phyloP scores from a whole-genome alignment of 2,797 vertebrate genomes.

The Pseudochirops corinnae region DNA sequence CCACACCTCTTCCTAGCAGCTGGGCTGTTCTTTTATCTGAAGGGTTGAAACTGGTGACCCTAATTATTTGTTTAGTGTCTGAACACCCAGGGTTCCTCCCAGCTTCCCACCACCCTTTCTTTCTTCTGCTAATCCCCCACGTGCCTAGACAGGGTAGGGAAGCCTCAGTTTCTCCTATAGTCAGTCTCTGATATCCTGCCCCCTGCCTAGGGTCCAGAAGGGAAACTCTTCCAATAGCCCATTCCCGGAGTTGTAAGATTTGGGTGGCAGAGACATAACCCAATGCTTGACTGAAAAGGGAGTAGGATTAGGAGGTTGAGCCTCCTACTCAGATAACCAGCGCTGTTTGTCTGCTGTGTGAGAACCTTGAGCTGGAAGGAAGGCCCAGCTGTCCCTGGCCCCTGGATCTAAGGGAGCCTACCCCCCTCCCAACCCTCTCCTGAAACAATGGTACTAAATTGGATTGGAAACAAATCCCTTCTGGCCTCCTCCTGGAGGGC shows the following conservation, averaged over 20 bases:
- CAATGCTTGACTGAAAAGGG: not conserved
- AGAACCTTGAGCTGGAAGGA: not conserved
- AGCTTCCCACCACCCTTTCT: not conserved
- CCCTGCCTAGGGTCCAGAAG: not conserved
- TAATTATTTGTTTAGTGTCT: not conserved
- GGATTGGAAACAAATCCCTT: not conserved
- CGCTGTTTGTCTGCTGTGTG: not conserved
- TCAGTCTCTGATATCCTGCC: not conserved
- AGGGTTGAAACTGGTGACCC: not conserved
- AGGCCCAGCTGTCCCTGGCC: not conserved
- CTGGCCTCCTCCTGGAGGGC: not conserved
- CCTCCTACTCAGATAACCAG: slow-evolving; percentile 5
- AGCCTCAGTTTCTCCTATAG: not conserved
- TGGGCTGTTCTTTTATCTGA: not conserved
- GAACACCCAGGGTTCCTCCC: not conserved
- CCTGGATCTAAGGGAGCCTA: not conserved
- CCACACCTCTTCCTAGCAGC: not conserved
- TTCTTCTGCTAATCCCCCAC: not conserved
- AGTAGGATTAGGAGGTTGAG: not conserved
- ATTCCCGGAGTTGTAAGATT: not conserved
- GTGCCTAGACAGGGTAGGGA: not conserved
- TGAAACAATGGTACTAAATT: not conserved
- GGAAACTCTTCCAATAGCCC: not conserved
- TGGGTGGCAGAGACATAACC: not conserved
- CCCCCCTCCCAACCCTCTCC: not conserved